Conservation (phyloP, 2,888 invertebrate genomes). For the Microctonus brassicae region DNA sequence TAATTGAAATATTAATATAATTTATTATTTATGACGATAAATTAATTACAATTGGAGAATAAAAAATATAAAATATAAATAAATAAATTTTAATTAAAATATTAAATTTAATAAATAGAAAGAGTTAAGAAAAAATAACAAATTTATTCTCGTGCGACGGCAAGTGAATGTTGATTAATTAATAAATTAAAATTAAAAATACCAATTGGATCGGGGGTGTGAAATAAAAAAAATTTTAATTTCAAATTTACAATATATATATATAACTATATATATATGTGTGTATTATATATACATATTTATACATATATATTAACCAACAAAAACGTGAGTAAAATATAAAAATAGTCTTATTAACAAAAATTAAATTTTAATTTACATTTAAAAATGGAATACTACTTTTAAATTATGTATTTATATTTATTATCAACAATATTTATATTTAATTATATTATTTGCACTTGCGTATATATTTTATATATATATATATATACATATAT, state of each 20-base stretch:
- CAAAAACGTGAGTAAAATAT: conserved; percentile 6
- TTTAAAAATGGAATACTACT: too few relatives aligned
- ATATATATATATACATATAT: too few relatives aligned
- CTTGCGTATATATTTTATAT: neutral
- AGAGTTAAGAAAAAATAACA: neutral
- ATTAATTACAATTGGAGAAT: neutral
- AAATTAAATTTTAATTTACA: too few relatives aligned
- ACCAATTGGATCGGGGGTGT: neutral
- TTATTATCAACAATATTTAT: neutral
- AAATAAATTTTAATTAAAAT: too few relatives aligned
- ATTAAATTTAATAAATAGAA: too few relatives aligned
- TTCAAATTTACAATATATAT: neutral
- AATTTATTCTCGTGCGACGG: neutral
- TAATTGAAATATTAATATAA: neutral
- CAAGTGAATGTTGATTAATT: neutral
- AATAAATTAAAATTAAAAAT: neutral
- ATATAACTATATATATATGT: too few relatives aligned
- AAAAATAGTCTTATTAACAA: neutral
- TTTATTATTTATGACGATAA: neutral
- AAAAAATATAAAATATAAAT: too few relatives aligned
- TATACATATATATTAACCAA: neutral
- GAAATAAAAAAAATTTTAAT: neutral
- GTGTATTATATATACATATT: too few relatives aligned
- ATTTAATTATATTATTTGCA: neutral
- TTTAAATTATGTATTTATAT: neutral